Evolutionary conservation across 2,113 vertebrate genomes (phyloP).

Genomic region (Takifugu flavidus): DNA sequence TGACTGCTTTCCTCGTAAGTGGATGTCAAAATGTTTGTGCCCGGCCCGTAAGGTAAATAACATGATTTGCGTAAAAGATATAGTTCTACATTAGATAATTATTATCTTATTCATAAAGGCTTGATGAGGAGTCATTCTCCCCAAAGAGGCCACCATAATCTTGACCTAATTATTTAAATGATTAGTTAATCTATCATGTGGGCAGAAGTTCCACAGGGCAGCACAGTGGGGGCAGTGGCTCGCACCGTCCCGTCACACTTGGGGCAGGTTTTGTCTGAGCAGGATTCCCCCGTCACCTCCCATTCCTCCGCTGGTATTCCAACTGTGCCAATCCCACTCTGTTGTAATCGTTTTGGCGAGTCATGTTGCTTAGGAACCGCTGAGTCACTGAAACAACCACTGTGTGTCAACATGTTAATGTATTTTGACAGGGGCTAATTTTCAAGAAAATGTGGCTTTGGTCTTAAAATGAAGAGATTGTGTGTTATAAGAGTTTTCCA

Average conservation of each 20-base stretch:
- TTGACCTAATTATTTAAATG: constrained; percentile 25
- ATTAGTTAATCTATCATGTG: too few species aligned
- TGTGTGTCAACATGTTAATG: constrained; percentile 9
- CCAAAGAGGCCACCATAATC: constrained; percentile 5
- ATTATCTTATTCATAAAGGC: constrained; percentile 43
- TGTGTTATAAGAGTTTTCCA: neutral
- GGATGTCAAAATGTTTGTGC: too few species aligned
- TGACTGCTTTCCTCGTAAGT: too few species aligned
- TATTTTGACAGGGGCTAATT: neutral
- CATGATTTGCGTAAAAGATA: too few species aligned
- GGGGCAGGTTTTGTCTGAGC: neutral
- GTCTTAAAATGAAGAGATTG: neutral
- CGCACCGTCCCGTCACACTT: too few species aligned
- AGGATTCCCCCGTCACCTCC: constrained; percentile 20
- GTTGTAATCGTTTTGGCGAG: constrained; percentile 31
- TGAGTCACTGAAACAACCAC: constrained; percentile 61
- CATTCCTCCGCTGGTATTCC: constrained; percentile 32
- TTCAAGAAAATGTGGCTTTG: neutral
- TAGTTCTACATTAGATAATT: constrained; percentile 1
- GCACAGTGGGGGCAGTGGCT: too few species aligned
- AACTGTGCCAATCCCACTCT: constrained; percentile 14
- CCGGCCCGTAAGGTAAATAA: too few species aligned
- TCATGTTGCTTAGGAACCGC: constrained; percentile 64
- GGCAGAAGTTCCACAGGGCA: too few species aligned
- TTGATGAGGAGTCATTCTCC: constrained; percentile 14